Base-by-base conservation (phyloP, 2,797 vertebrate genomes). In the Enteromius fasciolatus region DNA sequence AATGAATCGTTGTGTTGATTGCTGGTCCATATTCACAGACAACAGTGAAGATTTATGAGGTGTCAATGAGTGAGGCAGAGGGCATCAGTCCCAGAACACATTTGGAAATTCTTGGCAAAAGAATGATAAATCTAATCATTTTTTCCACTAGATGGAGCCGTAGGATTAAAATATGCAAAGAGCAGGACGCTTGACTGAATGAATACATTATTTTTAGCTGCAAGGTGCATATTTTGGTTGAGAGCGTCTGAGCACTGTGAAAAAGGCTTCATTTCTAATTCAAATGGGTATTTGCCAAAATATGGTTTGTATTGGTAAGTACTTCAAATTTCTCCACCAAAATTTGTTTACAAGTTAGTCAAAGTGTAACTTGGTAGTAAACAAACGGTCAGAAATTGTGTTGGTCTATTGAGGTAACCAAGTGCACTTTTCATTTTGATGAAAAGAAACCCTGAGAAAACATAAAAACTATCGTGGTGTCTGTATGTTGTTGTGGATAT, bases 61-160 rank as follows among this genome's bases (percentile, higher is more conserved):
- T 20, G 23, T 76, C 0, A 10, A 20, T 76, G 74, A 63, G 9
- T 46, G 74, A 76, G 57, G 74, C 23, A 31, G 9, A 20, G 41
- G 57, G 39, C 54, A 61, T 46, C 23, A 63, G 25, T 63, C 57
- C 54, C 10, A 76, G 57, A 63, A 46, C 17, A 14, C 15, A 69
- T 31, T 23, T 44, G 23, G 10, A 69, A 57, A 28, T 57, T 18
- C 33, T 44, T 31, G 33, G 39, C 23, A 63, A 44, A 76, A 46
- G 39, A 59, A 44, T 5, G 15, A 9, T 3, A 66, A 17, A 20
- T 7, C 8, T 3, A 63, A 25, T 25, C 4, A 39, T 64, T 12
- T 1, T 5, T 39, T n/a, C 46, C 70, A 67, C 33, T 5, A 44
- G 80, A 25, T 82, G 80, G 80, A 0, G 61, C 72, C 39, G 52